These are phyloP conservation scores for Alcis repandata DNA, from an alignment of 2,888 invertebrate species.

Conservation along the genomic window DNA sequence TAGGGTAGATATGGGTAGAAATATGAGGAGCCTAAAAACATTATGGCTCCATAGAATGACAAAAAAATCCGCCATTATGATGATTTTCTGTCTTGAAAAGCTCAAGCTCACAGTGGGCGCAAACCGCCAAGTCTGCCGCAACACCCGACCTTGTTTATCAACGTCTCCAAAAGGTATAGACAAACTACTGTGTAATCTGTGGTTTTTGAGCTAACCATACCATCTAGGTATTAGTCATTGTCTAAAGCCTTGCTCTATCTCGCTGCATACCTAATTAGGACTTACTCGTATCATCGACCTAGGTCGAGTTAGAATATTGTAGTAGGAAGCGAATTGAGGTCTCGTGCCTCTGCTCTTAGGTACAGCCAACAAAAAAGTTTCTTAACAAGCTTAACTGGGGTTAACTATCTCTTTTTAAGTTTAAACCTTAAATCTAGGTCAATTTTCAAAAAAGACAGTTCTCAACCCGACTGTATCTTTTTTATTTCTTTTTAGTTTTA, in stretches of 20 bases:
- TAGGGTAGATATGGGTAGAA: too few relatives aligned
- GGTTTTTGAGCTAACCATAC: background rate
- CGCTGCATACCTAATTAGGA: slow-evolving; percentile 29
- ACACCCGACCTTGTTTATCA: background rate
- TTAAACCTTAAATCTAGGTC: too few relatives aligned
- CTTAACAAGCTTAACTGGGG: background rate
- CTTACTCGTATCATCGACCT: slow-evolving; percentile 16
- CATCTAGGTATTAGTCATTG: slow-evolving; percentile 12
- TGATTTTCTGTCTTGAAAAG: too few relatives aligned
- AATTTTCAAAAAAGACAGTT: too few relatives aligned
- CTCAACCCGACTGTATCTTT: too few relatives aligned
- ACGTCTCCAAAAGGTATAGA: background rate
- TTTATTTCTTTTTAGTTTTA: too few relatives aligned
- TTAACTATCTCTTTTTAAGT: background rate
- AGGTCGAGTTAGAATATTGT: slow-evolving; percentile 4
- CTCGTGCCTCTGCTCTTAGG: background rate
- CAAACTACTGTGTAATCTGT: background rate
- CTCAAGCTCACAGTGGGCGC: too few relatives aligned
- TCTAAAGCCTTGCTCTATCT: slow-evolving; percentile 19
- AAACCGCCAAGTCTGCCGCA: background rate
- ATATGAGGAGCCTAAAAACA: too few relatives aligned
- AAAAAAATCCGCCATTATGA: too few relatives aligned
- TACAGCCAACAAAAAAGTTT: background rate
- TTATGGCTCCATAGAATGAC: too few relatives aligned
- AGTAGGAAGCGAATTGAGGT: slow-evolving; percentile 14